phyloP scores from a whole-genome alignment of 1,140 invertebrate genomes.

The Helicoverpa zea region DNA sequence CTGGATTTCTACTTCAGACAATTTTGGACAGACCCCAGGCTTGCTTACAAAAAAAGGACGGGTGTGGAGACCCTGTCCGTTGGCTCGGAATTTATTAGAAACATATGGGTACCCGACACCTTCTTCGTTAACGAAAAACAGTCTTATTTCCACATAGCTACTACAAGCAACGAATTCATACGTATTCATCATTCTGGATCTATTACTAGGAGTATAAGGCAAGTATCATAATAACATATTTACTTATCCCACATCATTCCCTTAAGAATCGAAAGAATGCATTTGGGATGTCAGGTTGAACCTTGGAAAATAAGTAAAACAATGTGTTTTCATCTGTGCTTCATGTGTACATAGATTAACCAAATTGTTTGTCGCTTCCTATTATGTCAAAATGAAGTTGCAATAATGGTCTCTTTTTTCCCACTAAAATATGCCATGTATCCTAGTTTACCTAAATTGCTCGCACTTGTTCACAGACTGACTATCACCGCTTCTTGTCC shows the following conservation, averaged over 20 bases:
- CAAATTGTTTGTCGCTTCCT: too few species aligned
- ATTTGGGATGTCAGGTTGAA: too few species aligned
- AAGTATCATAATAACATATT: slow-evolving; percentile 75
- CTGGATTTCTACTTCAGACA: slow-evolving; percentile 99
- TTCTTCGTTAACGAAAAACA: slow-evolving; percentile 99
- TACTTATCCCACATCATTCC: too few species aligned
- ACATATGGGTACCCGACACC: slow-evolving; percentile 98
- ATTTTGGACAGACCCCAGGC: slow-evolving; percentile 97
- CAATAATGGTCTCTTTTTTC: neutral
- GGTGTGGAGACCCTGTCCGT: slow-evolving; percentile 95
- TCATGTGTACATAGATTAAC: too few species aligned
- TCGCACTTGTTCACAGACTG: slow-evolving; percentile 89
- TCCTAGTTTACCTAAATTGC: neutral
- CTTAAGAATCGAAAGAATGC: too few species aligned
- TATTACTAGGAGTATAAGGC: slow-evolving; percentile 98
- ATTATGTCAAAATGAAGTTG: too few species aligned
- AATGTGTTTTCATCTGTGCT: too few species aligned
- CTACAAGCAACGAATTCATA: slow-evolving; percentile 98
- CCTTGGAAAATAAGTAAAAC: too few species aligned
- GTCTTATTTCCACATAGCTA: slow-evolving; percentile 98
- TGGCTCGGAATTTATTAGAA: slow-evolving; percentile 97
- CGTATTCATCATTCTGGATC: slow-evolving; percentile 97
- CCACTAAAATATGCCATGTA: neutral
- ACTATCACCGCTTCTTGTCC: slow-evolving; percentile 99
- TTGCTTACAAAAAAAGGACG: slow-evolving; percentile 93